phyloP scores from a whole-genome alignment of 2,113 vertebrate species.

The Pterophyllum scalare region DNA sequence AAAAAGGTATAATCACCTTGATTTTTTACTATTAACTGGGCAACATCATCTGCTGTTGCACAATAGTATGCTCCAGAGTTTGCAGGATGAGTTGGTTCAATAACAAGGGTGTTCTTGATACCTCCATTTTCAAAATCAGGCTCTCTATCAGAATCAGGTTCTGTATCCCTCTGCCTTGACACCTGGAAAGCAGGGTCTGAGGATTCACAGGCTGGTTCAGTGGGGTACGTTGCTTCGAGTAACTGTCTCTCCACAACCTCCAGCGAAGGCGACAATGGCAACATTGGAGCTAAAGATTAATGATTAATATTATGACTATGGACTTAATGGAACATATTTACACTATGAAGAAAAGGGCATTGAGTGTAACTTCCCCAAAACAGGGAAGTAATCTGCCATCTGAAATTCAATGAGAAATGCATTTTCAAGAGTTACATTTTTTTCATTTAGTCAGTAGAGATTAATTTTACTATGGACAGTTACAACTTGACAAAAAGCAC shows the following conservation, averaged over 20 bases:
- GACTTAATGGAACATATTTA: constrained; percentile 59
- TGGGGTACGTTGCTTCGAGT: constrained; percentile 62
- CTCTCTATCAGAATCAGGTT: constrained; percentile 77
- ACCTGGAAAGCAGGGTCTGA: constrained; percentile 79
- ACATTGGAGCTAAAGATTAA: constrained; percentile 77
- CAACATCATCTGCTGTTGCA: constrained; percentile 87
- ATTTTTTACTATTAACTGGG: constrained; percentile 88
- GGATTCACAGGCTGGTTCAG: constrained; percentile 74
- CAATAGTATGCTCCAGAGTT: constrained; percentile 89
- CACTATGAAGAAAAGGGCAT: constrained; percentile 55
- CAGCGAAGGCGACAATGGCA: constrained; percentile 64
- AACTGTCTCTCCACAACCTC: constrained; percentile 69
- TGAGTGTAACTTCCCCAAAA: constrained; percentile 41
- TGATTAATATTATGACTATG: constrained; percentile 71
- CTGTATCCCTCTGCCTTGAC: constrained; percentile 85
- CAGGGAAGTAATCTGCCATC: constrained; percentile 44
- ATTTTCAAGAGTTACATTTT: constrained; percentile 20
- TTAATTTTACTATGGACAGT: constrained; percentile 28
- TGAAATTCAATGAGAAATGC: constrained; percentile 57
- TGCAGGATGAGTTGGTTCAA: constrained; percentile 83
- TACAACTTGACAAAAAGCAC: constrained; percentile 44
- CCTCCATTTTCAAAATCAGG: constrained; percentile 80
- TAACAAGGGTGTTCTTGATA: constrained; percentile 81
- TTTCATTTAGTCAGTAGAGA: constrained; percentile 39
- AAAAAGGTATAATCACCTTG: constrained; percentile 82